A percentile compares a stretch with the other conserved stretches of the same genome.
Conservation (phyloP, 1,140 invertebrate genomes). For the Copidosoma floridanum region DNA sequence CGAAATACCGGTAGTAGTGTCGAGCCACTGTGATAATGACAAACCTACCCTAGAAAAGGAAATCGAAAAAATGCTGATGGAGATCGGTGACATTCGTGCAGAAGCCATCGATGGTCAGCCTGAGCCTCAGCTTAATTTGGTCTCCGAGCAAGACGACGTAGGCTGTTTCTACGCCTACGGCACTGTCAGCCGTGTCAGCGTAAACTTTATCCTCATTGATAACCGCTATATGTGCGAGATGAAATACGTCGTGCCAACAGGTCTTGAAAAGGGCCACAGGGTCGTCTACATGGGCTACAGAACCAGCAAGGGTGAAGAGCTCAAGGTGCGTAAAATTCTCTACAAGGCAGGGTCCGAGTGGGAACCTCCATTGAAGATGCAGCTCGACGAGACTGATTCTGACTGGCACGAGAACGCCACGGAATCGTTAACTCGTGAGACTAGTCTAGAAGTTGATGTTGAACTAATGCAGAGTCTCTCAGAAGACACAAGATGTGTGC, state of each 20-base stretch:
- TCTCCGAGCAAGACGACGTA: no score
- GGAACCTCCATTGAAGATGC: conserved; percentile 22
- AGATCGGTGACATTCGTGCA: no score
- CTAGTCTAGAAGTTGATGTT: neutral
- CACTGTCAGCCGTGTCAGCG: conserved; percentile 32
- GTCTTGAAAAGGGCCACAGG: conserved; percentile 38
- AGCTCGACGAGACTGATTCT: neutral
- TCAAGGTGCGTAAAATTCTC: conserved; percentile 44
- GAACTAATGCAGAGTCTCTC: neutral
- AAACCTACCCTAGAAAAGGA: no score
- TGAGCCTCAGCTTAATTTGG: no score
- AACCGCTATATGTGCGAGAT: conserved; percentile 39
- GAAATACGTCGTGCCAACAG: conserved; percentile 14
- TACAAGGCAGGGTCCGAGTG: conserved; percentile 25
- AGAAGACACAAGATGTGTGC: neutral
- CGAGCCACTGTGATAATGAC: no score
- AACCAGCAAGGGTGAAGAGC: conserved; percentile 28
- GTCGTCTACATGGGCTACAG: conserved; percentile 42
- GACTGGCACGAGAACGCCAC: neutral
- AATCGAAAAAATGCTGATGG: no score
- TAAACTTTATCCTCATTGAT: conserved; percentile 41
- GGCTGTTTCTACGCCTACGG: conserved; percentile 43
- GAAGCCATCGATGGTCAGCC: no score
- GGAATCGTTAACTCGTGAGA: neutral
- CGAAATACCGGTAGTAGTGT: no score